Evolutionary conservation across 2,113 vertebrate genomes (phyloP).

Genomic region (Zootoca vivipara): DNA sequence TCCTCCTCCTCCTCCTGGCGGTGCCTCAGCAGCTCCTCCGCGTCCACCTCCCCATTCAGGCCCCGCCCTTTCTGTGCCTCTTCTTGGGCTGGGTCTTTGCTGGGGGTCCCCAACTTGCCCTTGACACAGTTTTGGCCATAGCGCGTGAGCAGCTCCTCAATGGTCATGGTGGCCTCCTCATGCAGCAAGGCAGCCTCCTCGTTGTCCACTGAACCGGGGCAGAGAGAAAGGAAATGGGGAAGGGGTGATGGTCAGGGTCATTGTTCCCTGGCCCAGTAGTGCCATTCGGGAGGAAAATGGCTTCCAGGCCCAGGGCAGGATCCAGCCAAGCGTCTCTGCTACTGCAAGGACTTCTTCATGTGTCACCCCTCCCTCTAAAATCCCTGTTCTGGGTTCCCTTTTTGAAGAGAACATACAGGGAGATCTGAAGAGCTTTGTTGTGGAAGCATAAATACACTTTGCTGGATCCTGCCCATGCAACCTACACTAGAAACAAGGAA

Average conservation of each 20-base stretch:
- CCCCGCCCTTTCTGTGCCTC: slow-evolving; percentile 60
- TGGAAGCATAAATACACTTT: too few species aligned
- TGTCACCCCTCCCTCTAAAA: too few species aligned
- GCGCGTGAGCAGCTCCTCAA: slow-evolving; percentile 94
- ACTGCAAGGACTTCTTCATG: too few species aligned
- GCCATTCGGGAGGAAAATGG: neutral
- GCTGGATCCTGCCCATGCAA: too few species aligned
- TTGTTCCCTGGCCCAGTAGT: neutral
- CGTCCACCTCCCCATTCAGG: slow-evolving; percentile 88
- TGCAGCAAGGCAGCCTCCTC: slow-evolving; percentile 96
- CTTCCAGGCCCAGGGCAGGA: too few species aligned
- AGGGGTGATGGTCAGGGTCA: slow-evolving; percentile 44
- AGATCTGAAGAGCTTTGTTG: too few species aligned
- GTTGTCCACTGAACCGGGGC: slow-evolving; percentile 85
- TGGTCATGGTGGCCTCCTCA: slow-evolving; percentile 98
- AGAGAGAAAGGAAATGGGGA: neutral
- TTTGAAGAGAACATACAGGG: too few species aligned
- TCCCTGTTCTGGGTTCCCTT: too few species aligned
- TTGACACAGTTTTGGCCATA: slow-evolving; percentile 94
- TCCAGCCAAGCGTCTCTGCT: too few species aligned
- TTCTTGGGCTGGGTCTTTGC: slow-evolving; percentile 75
- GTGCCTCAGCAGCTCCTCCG: slow-evolving; percentile 58
- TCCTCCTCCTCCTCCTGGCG: slow-evolving; percentile 57
- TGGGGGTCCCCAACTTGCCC: slow-evolving; percentile 61
- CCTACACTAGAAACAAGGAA: too few species aligned